Conservation (phyloP, 37 sponge, comb jelly and placozoan genomes). For the Ianthella basta region DNA sequence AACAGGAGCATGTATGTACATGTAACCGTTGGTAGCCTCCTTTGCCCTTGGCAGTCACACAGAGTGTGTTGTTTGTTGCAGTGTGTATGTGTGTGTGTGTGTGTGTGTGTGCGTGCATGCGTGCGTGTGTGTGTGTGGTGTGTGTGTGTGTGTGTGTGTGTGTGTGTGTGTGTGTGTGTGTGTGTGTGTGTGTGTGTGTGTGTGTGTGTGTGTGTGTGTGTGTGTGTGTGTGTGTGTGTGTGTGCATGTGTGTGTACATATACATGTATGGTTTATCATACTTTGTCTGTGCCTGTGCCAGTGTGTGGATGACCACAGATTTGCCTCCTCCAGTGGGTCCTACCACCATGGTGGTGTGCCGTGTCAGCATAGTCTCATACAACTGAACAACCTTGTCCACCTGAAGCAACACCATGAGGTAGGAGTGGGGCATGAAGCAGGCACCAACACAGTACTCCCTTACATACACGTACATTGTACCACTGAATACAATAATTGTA, state of each 20-base stretch:
- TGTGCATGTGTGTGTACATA: constrained; percentile 13
- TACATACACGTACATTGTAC: not conserved
- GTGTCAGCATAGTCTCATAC: constrained; percentile 99
- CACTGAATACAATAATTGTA: not conserved
- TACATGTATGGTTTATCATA: constrained; percentile 22
- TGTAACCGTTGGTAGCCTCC: too few species aligned
- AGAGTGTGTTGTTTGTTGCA: not conserved
- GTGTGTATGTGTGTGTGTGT: too few species aligned
- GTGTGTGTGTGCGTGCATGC: too few species aligned
- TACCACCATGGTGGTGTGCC: constrained; percentile 98
- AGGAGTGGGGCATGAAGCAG: not conserved
- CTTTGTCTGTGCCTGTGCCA: constrained; percentile 95
- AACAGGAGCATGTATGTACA: not conserved
- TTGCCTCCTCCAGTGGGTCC: constrained; percentile 99
- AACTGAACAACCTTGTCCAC: constrained; percentile 98
- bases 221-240: not conserved
- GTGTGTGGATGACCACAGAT: constrained; percentile 96
- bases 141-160: too few species aligned
- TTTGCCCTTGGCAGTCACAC: not conserved
- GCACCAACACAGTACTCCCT: not conserved
- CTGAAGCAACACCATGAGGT: constrained; percentile 26
- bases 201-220: not conserved
- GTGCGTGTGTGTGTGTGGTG: not conserved
- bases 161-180: too few species aligned
- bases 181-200: not conserved